Evolutionary conservation across 2,797 vertebrate species (phyloP), one percentile per base, ranked within the genome.

Genomic region (Stomatorhinus walkeri): DNA sequence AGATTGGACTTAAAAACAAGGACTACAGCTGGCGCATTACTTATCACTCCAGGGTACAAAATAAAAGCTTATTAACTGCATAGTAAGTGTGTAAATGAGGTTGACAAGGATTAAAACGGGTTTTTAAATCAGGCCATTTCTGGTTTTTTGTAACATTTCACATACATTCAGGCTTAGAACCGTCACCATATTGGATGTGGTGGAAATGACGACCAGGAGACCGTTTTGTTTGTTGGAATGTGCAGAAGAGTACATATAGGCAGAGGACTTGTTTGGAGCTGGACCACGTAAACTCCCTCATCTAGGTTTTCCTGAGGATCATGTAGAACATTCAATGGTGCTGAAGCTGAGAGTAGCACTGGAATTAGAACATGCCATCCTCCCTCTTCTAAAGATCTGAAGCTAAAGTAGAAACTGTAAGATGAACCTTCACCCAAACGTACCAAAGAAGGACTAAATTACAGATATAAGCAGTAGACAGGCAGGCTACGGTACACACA

Each of bases 371-470:
- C 76, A 46, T 81, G 40, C 19, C 68, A 7, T 76, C 68, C 32
- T 40, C 68, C 68, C 76, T 81, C 6, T 43, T 46, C 36, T 46
- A 22, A 46, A 52, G 48, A 85, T 16, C 85, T 84, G 43, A 22
- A 83, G 61, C 88, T 91, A 91, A 91, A 90, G 91, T 91, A 87
- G 85, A 89, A 76, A 56, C 56, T 83, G 91, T 91, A 89, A 89
- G 92, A 92, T 91, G 89, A 87, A 46, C 85, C 91, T 93, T 92
- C 91, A 91, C 92, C 93, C 92, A 90, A 89, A 90, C 92, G 91
- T 89, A 88, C 92, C 89, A 91, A 92, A 94, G 93, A 94, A 92
- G 93, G 90, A 59, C 90, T 88, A 93, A 95, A 95, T 90, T 92
- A 91, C 89, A 93, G 54, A 64, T 49, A 43, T 43, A 10, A 1